Evolutionary conservation across 2,797 vertebrate species (phyloP), one percentile per base, ranked within the genome.

Genomic region (Agapornis canus): DNA sequence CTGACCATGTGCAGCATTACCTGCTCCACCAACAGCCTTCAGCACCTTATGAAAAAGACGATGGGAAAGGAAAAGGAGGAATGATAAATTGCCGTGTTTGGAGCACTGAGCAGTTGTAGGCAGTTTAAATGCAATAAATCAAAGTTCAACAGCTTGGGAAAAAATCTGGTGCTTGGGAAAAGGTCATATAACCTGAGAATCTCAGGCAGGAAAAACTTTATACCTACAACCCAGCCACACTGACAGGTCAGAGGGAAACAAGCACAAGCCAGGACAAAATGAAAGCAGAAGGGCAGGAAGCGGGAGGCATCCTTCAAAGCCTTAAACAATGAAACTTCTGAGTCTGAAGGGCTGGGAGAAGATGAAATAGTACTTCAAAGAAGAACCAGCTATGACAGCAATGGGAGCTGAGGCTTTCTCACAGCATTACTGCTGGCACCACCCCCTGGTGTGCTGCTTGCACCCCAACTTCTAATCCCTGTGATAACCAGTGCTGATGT

Each of bases 61-160:
- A 86, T 13, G 23, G 61, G 48, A 81, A 79, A 66, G 31, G 35
- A 94, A 88, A 88, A 59, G 20, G 49, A 91, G 80, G 66, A 83
- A 68, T 10, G 6, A 89, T 57, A 92, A 92, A 96, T 31, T n/a
- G 48, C 31, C 13, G 5, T 72, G 64, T 86, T 81, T 82, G 82
- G 45, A 94, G 52, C 35, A 59, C 40, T 37, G n/a, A 23, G 43
- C 11, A 78, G 82, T 71, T 77, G 93, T 70, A 92, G 42, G 51
- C 29, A 57, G 47, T 88, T 94, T 81, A 90, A 86, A 82, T 26
- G 13, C 45, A 80, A 88, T 82, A 91, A 89, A 90, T 88, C 78
- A 79, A 90, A 95, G 66, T 82, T 94, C 66, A 82, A n/a, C 32
- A 71, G 47, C 39, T 61, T 54, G 42, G 32, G 54, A 61, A 83